Conservation (phyloP, 2,113 vertebrate genomes). For the Callipepla californica region DNA sequence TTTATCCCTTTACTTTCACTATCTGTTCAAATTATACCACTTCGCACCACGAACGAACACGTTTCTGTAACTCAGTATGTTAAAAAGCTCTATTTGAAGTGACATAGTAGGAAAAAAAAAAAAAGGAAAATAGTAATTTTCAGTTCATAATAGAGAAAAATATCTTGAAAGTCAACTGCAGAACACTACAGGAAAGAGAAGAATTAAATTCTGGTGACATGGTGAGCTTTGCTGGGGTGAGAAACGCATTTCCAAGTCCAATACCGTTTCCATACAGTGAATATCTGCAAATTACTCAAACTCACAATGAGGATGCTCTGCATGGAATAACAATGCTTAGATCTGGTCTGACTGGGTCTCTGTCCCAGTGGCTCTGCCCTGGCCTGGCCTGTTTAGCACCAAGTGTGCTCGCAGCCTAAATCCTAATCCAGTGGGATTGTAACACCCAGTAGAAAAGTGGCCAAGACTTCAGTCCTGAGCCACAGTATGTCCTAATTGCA, state of each 20-base stretch:
- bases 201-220: background rate
- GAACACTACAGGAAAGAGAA: background rate
- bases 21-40: background rate
- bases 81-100: background rate
- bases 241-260: background rate
- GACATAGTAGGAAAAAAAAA: background rate
- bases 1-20: background rate
- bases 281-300: background rate
- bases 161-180: background rate
- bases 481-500: background rate
- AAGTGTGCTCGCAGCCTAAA: background rate
- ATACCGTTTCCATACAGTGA: rapidly evolving
- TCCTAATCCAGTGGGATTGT: background rate
- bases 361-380: background rate
- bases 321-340: background rate
- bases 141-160: background rate
- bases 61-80: background rate
- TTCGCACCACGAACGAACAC: background rate
- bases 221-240: background rate
- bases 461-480: background rate
- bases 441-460: background rate
- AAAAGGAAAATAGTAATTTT: background rate
- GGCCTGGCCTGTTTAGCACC: background rate
- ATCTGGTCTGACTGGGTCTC: background rate
- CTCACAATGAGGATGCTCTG: background rate